phyloP scores from a whole-genome alignment of 2,113 vertebrate species.

The Trematocara marginatum region DNA sequence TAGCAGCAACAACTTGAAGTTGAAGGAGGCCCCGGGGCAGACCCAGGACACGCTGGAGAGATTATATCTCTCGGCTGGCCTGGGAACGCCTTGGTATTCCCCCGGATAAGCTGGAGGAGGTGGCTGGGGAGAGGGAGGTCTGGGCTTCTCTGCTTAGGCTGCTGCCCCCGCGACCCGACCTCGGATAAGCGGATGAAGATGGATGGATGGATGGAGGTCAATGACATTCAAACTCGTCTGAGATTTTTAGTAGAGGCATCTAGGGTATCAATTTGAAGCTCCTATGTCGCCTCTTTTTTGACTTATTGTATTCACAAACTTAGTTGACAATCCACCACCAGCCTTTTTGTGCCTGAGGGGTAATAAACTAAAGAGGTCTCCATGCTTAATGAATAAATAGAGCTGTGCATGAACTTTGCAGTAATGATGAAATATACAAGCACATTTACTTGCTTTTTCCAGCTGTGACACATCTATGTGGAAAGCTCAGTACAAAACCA shows the following conservation, averaged over 20 bases:
- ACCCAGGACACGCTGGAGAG: no score
- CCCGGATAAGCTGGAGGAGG: no score
- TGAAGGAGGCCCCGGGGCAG: no score
- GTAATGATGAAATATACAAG: not conserved
- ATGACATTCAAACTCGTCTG: not conserved
- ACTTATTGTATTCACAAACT: not conserved
- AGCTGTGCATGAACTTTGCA: not conserved
- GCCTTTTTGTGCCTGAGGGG: not conserved
- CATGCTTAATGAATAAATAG: not conserved
- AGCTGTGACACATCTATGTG: not conserved
- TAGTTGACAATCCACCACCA: rapidly evolving
- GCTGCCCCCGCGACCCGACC: no score
- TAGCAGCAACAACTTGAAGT: no score
- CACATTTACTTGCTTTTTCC: not conserved
- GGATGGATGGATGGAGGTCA: no score
- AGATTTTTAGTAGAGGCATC: not conserved
- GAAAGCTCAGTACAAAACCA: not conserved
- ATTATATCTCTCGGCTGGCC: no score
- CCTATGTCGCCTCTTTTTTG: not conserved
- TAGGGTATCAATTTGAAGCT: not conserved
- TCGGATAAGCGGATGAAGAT: no score
- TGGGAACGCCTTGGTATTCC: no score
- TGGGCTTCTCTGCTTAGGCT: no score
- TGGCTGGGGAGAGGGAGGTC: no score
- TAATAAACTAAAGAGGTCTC: not conserved